These are phyloP conservation scores for Danaus chrysippus DNA, from an alignment of 2,888 invertebrate genomes.

Conservation along the genomic window DNA sequence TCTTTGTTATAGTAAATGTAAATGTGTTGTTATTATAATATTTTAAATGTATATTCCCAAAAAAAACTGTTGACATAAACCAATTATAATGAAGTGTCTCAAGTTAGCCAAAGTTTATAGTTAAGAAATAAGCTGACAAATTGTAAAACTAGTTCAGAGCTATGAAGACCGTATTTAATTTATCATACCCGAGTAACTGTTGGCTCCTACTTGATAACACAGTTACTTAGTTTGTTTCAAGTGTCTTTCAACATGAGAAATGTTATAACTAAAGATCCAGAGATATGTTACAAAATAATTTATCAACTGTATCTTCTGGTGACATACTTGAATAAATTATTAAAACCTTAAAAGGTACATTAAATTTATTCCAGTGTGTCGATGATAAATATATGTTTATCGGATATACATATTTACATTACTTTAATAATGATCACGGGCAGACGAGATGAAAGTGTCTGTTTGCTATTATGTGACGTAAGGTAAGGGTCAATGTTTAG, in stretches of 20 bases:
- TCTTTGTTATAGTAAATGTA: too few relatives aligned
- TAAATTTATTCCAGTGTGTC: too few relatives aligned
- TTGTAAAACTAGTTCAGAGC: slow-evolving; percentile 16
- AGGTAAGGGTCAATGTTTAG: too few relatives aligned
- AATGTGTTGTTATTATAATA: too few relatives aligned
- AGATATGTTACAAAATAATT: neutral
- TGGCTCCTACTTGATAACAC: slow-evolving; percentile 13
- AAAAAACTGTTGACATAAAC: neutral
- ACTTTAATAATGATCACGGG: too few relatives aligned
- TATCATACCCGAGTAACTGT: slow-evolving; percentile 18
- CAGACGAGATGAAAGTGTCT: too few relatives aligned
- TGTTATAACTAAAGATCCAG: neutral
- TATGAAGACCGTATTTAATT: slow-evolving; percentile 21
- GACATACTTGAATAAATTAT: neutral
- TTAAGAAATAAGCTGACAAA: slow-evolving; percentile 19
- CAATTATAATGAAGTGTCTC: neutral
- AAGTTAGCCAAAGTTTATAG: neutral
- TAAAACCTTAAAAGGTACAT: too few relatives aligned
- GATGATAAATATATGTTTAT: too few relatives aligned
- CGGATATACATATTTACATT: too few relatives aligned
- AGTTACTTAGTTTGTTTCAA: slow-evolving; percentile 16
- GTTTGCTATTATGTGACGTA: too few relatives aligned
- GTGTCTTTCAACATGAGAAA: neutral
- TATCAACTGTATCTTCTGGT: neutral
- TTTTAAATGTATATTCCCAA: too few relatives aligned